Evolutionary conservation across 64 coral and sea anemone species (phyloP), one percentile per base, ranked within the genome.

Genomic region (Pocillopora damicornis): DNA sequence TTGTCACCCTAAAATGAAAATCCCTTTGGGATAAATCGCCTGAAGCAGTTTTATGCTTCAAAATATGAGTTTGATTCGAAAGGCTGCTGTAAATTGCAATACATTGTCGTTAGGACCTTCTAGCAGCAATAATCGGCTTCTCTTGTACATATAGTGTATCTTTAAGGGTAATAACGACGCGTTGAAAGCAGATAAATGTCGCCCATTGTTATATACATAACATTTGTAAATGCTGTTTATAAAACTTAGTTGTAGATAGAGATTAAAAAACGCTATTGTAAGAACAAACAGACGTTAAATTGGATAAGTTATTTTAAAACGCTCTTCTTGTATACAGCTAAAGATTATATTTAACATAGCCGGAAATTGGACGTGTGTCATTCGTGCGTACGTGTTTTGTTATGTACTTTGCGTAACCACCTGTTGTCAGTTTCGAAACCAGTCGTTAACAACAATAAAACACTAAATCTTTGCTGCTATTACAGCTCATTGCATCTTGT

Each of bases 331-430:
- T 85, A 72, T 42, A 73, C 11, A 85, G 63, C 81, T 56, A 85
- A 73, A 72, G 36, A 30, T 85, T 73, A 51, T 85, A 85, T 72
- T 73, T 23, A 71, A 71, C 8, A 58, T 58, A 18, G 35, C 81
- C 81, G 65, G 81, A 85, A 85, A 85, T 72, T 85, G 81, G 37
- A 73, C 81, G 64, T 73, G 81, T 85, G 81, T 85, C 81, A 71
- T 85, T 71, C 81, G 36, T 66, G 81, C 63, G 81, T 85, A 85
- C 81, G 65, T 85, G 81, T 59, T 79, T 85, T 85, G 81, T 85
- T 85, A 57, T 60, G 79, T 81, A 81, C 30, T 22, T 84, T 85
- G 81, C 81, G 81, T 85, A 63, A 85, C 81, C 65, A 85, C 81
- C 65, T 66, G 80, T 71, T 16, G 9, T 83, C 80, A 83, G 63